These are phyloP conservation scores for Cacatua alba DNA, from an alignment of 2,113 vertebrate genomes.

Conservation along the genomic window DNA sequence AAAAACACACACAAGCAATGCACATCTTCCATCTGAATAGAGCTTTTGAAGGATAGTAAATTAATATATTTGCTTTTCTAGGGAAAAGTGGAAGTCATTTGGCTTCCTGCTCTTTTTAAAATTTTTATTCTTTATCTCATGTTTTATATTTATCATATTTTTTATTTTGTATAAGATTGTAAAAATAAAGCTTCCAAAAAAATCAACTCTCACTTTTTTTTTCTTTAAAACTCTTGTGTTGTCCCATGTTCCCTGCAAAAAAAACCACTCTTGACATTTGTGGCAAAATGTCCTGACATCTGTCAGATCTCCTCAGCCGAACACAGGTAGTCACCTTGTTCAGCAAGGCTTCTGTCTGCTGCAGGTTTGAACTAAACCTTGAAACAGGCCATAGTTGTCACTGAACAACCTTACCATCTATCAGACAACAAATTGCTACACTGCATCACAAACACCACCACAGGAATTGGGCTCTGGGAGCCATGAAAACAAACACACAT, in stretches of 20 bases:
- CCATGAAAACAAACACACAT: not conserved
- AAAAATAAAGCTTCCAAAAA: not conserved
- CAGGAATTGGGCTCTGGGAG: not conserved
- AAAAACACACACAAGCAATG: not conserved
- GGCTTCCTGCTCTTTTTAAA: not conserved
- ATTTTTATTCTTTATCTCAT: not conserved
- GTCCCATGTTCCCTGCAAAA: not conserved
- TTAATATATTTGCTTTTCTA: not conserved
- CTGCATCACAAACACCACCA: not conserved
- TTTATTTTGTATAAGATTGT: not conserved
- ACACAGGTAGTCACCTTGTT: not conserved
- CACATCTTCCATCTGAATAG: not conserved
- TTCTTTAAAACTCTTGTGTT: not conserved
- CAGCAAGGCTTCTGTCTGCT: not conserved
- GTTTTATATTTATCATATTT: not conserved
- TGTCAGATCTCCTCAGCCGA: not conserved
- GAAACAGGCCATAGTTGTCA: not conserved
- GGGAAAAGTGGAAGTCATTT: not conserved
- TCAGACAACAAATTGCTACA: not conserved
- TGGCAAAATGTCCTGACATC: not conserved
- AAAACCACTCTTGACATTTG: not conserved
- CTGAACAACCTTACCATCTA: not conserved
- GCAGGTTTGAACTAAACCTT: not conserved
- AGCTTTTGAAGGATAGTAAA: not conserved
- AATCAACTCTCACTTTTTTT: not conserved